Conservation (phyloP, 2,797 vertebrate genomes). For the Tragopan temminckii region DNA sequence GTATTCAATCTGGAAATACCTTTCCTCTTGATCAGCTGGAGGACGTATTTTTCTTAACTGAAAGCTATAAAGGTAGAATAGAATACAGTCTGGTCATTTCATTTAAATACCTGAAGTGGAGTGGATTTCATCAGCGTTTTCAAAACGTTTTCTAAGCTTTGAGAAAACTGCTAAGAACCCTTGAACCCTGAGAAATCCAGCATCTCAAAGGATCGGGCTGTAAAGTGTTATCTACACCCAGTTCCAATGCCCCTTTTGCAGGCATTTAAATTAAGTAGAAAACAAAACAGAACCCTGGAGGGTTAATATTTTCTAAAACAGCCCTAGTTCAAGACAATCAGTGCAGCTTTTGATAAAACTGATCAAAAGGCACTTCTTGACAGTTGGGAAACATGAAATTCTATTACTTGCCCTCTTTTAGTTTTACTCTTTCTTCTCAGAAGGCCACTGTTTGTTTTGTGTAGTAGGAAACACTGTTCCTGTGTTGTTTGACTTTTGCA, state of each 20-base stretch:
- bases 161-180: slow-evolving; percentile 22
- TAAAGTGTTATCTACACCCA: slow-evolving; percentile 34
- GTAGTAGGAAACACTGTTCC: slow-evolving; percentile 31
- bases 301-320: slow-evolving; percentile 67
- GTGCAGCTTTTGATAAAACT: slow-evolving; percentile 70
- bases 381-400: slow-evolving; percentile 71
- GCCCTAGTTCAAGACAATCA: slow-evolving; percentile 55
- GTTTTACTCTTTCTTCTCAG: slow-evolving; percentile 68
- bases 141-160: slow-evolving; percentile 13
- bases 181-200: slow-evolving; percentile 20
- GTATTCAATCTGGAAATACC: background rate
- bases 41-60: background rate
- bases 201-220: slow-evolving; percentile 17
- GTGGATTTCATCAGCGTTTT: background rate
- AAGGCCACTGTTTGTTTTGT: slow-evolving; percentile 69
- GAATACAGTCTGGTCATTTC: background rate
- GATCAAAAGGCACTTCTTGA: slow-evolving; percentile 76
- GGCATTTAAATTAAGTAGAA: slow-evolving; percentile 26
- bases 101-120: background rate
- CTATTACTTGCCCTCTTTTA: slow-evolving; percentile 63
- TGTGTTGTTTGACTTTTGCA: slow-evolving; percentile 46
- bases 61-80: background rate
- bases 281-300: slow-evolving; percentile 55
- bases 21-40: background rate
- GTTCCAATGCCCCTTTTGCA: slow-evolving; percentile 22